Evolutionary conservation across 2,888 invertebrate species (phyloP).

Genomic region (Hypselothyrea guttata): DNA sequence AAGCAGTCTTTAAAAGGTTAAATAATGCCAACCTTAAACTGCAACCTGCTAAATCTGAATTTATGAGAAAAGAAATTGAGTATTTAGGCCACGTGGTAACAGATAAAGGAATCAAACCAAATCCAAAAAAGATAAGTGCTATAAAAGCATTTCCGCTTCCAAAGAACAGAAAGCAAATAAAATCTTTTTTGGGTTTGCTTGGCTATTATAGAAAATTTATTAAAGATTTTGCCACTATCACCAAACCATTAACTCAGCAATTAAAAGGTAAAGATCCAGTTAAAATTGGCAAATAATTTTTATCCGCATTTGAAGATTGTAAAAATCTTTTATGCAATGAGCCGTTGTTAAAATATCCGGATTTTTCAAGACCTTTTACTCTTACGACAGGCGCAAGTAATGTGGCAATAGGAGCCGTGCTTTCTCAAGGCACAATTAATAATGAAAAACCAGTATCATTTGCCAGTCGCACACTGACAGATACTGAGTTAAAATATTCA

Average conservation of each 20-base stretch:
- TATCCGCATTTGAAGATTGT: neutral
- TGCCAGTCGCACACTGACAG: slow-evolving; percentile 1
- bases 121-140: neutral
- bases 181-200: neutral
- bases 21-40: neutral
- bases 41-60: neutral
- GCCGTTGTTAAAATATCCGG: slow-evolving; percentile 1
- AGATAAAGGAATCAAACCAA: neutral
- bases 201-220: slow-evolving; percentile 4
- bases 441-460: neutral
- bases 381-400: slow-evolving; percentile 6
- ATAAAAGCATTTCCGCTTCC: neutral
- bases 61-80: neutral
- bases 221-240: slow-evolving; percentile 1
- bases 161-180: neutral
- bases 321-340: slow-evolving; percentile 1
- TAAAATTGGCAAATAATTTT: neutral
- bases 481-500: slow-evolving; percentile 21
- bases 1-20: neutral
- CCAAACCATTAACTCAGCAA: slow-evolving; percentile 1
- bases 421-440: neutral
- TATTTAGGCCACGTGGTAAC: neutral
- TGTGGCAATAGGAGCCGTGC: slow-evolving; percentile 3
- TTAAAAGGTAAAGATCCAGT: neutral
- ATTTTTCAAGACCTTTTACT: slow-evolving; percentile 1